phyloP scores from a whole-genome alignment of 2,113 vertebrate species.

The Sisor rabdophorus region DNA sequence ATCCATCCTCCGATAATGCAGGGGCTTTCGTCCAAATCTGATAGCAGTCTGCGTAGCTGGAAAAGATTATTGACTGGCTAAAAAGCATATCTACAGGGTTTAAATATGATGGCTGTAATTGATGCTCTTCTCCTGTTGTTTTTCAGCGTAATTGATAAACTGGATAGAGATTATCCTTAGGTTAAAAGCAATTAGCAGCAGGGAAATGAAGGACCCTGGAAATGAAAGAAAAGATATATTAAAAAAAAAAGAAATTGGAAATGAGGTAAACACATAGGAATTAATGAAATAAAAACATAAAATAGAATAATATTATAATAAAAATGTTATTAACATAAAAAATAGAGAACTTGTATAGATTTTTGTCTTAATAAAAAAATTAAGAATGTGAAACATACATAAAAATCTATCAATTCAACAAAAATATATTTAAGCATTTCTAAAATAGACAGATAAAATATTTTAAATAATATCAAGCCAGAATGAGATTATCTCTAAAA shows the following conservation, averaged over 20 bases:
- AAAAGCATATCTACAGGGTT: slow-evolving; percentile 81
- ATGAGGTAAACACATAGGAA: background rate
- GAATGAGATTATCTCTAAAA: too few species aligned
- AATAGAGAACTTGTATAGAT: too few species aligned
- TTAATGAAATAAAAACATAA: background rate
- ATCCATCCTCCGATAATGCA: slow-evolving; percentile 81
- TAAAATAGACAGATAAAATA: background rate
- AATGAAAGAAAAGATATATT: background rate
- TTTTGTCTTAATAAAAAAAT: too few species aligned
- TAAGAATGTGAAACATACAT: too few species aligned
- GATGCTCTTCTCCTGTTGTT: slow-evolving; percentile 74
- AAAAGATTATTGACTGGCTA: slow-evolving; percentile 89
- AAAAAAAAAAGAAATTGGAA: background rate
- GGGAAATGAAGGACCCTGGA: slow-evolving; percentile 17
- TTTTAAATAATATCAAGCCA: too few species aligned
- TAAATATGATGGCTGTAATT: slow-evolving; percentile 80
- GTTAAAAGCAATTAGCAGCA: slow-evolving; percentile 52
- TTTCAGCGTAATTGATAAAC: slow-evolving; percentile 64
- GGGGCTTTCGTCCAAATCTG: slow-evolving; percentile 84
- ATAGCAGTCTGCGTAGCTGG: slow-evolving; percentile 82
- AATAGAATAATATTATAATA: background rate
- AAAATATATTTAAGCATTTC: too few species aligned
- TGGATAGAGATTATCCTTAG: slow-evolving; percentile 72
- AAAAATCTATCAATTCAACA: too few species aligned
- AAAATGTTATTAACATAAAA: background rate